Evolutionary conservation across 2,797 vertebrate species (phyloP).

Genomic region (Emydoidea blandingii): DNA sequence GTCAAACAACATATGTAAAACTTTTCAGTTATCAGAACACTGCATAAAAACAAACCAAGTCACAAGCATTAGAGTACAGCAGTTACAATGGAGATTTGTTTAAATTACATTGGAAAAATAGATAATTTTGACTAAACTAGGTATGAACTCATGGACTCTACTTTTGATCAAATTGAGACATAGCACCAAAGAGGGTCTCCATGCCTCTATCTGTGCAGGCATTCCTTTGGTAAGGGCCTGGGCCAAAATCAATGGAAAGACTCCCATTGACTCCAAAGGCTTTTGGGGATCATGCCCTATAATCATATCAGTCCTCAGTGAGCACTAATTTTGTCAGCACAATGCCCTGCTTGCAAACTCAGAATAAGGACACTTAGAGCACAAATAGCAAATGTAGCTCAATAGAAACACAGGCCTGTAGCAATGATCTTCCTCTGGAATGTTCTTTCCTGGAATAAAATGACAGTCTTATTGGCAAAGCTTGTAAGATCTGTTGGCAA

Average conservation of each 20-base stretch:
- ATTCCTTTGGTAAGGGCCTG: background rate
- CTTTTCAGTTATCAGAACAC: background rate
- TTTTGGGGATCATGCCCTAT: background rate
- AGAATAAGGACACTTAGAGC: background rate
- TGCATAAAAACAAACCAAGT: background rate
- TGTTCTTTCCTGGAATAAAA: background rate
- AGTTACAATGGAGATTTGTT: background rate
- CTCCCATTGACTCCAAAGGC: accelerated
- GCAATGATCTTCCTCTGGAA: background rate
- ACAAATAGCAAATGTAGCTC: background rate
- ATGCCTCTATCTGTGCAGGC: background rate
- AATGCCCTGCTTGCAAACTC: background rate
- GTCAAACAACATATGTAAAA: background rate
- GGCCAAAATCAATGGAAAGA: background rate
- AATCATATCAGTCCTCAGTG: background rate
- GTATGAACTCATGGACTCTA: background rate
- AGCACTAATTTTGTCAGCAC: background rate
- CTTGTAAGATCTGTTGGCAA: background rate
- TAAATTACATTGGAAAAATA: background rate
- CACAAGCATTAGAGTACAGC: background rate
- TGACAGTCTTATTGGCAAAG: background rate
- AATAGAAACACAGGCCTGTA: background rate
- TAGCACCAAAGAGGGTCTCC: background rate
- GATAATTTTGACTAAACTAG: background rate
- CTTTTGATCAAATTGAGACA: background rate